Conservation (phyloP, 2,113 vertebrate species). For the Euleptes europaea region DNA sequence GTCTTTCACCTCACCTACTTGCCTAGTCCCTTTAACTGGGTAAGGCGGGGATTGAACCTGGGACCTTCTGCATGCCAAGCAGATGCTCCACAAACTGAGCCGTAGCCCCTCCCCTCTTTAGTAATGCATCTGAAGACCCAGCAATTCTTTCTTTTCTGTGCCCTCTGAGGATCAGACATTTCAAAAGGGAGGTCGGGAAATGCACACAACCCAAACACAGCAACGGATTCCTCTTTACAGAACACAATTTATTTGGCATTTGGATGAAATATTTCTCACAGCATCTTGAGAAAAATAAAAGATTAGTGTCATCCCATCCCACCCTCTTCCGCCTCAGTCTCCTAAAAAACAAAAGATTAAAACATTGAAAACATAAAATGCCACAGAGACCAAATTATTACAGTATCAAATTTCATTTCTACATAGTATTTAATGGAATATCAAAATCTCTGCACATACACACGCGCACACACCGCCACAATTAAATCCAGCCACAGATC, state of each 20-base stretch:
- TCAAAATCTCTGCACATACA: conserved; percentile 63
- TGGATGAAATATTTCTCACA: conserved; percentile 91
- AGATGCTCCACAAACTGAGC: no score
- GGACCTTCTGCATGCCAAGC: no score
- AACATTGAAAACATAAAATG: conserved; percentile 64
- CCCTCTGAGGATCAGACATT: no score
- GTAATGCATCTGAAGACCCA: no score
- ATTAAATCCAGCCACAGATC: conserved; percentile 71
- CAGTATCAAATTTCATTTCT: conserved; percentile 77
- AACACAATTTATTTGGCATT: conserved; percentile 97
- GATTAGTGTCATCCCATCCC: conserved; percentile 74
- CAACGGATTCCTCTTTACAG: conserved; percentile 65
- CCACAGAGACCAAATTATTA: conserved; percentile 70
- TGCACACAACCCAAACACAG: no score
- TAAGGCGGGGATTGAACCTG: no score
- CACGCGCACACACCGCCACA: conserved; percentile 66
- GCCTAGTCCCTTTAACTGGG: no score
- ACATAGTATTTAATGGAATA: conserved; percentile 74
- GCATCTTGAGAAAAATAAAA: conserved; percentile 78
- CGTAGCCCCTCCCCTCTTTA: no score
- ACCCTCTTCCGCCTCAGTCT: conserved; percentile 19
- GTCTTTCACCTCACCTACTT: no score
- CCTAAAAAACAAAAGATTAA: conserved; percentile 51
- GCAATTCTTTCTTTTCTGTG: no score
- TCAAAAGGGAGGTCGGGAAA: no score